These are phyloP conservation scores for Oscheius sp. DNA, from an alignment of 2,888 invertebrate genomes.

Conservation along the genomic window DNA sequence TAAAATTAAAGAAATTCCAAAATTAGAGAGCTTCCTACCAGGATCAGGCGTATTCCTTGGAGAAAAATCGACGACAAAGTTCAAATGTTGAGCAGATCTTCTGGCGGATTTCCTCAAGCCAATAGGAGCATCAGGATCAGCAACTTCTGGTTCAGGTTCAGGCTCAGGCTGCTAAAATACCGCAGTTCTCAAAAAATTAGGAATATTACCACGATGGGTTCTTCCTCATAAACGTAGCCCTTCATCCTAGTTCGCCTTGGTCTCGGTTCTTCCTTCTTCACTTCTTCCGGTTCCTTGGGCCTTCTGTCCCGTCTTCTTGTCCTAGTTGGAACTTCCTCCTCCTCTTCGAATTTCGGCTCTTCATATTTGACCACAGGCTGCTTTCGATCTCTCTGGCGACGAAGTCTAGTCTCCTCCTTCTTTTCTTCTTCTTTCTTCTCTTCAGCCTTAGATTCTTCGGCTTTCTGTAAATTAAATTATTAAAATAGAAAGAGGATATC, in stretches of 20 bases:
- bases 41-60: constrained; percentile 29
- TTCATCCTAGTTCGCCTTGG: constrained; percentile 14
- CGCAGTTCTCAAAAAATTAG: not conserved
- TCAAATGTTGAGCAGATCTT: constrained; percentile 7
- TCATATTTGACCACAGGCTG: not conserved
- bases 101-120: constrained; percentile 19
- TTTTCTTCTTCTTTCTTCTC: not conserved
- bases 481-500: not conserved
- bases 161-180: constrained; percentile 4
- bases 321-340: not conserved
- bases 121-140: constrained; percentile 24
- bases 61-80: constrained; percentile 11
- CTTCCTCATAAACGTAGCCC: constrained; percentile 22
- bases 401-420: not conserved
- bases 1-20: no score
- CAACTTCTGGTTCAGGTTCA: not conserved
- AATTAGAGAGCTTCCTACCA: no score
- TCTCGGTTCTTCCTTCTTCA: not conserved
- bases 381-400: not conserved
- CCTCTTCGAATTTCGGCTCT: not conserved
- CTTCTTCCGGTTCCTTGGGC: no score
- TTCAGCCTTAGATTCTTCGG: not conserved
- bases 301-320: not conserved
- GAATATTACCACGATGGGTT: not conserved
- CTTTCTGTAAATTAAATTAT: not conserved